A percentile compares a stretch with the other conserved stretches of the same genome.
Conservation (phyloP, 2,113 vertebrate genomes). For the Cromileptes altivelis region DNA sequence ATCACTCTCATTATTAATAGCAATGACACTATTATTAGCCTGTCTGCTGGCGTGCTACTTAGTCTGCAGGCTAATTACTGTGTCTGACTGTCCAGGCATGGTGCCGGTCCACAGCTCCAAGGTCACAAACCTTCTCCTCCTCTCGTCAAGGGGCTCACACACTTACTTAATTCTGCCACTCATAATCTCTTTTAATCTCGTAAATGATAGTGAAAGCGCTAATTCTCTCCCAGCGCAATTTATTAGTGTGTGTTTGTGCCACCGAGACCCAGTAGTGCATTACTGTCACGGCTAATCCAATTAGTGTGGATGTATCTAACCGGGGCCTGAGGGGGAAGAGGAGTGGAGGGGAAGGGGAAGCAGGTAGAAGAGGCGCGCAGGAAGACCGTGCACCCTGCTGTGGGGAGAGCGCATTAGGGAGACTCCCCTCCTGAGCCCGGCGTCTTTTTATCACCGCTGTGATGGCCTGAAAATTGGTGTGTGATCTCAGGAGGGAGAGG, state of each 20-base stretch:
- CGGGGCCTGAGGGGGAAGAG: constrained; percentile 58
- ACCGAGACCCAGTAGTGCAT: constrained; percentile 77
- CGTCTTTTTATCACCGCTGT: constrained; percentile 68
- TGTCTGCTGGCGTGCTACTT: constrained; percentile 65
- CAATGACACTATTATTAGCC: constrained; percentile 80
- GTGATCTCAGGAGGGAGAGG: constrained; percentile 48
- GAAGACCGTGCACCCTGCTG: constrained; percentile 64
- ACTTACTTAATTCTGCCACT: constrained; percentile 81
- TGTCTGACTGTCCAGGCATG: constrained; percentile 65
- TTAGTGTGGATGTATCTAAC: constrained; percentile 76
- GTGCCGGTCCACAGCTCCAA: constrained; percentile 63
- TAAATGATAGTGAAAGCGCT: constrained; percentile 75
- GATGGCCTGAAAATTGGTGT: constrained; percentile 67
- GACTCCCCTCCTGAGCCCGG: constrained; percentile 48
- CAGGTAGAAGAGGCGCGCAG: constrained; percentile 57
- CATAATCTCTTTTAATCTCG: constrained; percentile 83
- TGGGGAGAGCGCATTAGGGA: constrained; percentile 68
- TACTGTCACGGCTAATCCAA: constrained; percentile 85
- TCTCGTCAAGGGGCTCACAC: constrained; percentile 67
- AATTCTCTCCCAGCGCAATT: constrained; percentile 75
- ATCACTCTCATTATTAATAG: constrained; percentile 83
- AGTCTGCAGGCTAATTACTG: constrained; percentile 75
- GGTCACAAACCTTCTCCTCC: constrained; percentile 73
- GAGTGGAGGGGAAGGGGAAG: constrained; percentile 21
- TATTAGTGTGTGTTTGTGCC: constrained; percentile 81